Evolutionary conservation across 2,797 vertebrate genomes (phyloP).

Genomic region (Yasuhikotakia modesta): DNA sequence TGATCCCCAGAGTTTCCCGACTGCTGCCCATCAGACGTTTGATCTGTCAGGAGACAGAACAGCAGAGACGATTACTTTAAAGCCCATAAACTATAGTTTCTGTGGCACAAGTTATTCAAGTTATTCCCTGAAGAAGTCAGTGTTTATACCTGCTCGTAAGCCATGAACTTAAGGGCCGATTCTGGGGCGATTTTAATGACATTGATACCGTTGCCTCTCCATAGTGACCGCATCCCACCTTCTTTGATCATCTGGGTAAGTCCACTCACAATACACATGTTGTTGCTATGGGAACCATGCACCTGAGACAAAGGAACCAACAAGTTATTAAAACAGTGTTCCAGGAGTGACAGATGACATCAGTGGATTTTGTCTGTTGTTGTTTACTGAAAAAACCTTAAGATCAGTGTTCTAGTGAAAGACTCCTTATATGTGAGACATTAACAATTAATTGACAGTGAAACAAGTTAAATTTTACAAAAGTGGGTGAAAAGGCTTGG

Average conservation of each 20-base stretch:
- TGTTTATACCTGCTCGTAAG: slow-evolving; percentile 88
- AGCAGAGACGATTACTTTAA: not conserved
- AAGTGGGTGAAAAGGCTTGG: slow-evolving; percentile 24
- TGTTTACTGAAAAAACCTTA: not conserved
- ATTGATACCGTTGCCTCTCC: slow-evolving; percentile 93
- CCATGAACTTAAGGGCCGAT: slow-evolving; percentile 96
- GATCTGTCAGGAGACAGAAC: slow-evolving; percentile 75
- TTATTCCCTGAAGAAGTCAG: not conserved
- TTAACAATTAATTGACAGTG: not conserved
- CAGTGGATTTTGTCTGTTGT: too few species aligned
- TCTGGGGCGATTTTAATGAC: slow-evolving; percentile 94
- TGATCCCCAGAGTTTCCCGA: slow-evolving; percentile 84
- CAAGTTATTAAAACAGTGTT: too few species aligned
- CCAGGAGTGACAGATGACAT: too few species aligned
- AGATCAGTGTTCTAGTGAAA: not conserved
- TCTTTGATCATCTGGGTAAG: slow-evolving; percentile 93
- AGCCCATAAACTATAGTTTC: too few species aligned
- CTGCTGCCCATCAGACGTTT: slow-evolving; percentile 87
- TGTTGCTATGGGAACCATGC: slow-evolving; percentile 89
- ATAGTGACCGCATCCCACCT: slow-evolving; percentile 86
- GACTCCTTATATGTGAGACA: too few species aligned
- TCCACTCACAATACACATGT: slow-evolving; percentile 91
- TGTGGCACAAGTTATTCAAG: not conserved
- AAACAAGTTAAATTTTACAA: slow-evolving; percentile 28
- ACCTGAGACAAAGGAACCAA: slow-evolving; percentile 74